phyloP scores from a whole-genome alignment of 2,888 invertebrate genomes.

The Drosophila histrio region DNA sequence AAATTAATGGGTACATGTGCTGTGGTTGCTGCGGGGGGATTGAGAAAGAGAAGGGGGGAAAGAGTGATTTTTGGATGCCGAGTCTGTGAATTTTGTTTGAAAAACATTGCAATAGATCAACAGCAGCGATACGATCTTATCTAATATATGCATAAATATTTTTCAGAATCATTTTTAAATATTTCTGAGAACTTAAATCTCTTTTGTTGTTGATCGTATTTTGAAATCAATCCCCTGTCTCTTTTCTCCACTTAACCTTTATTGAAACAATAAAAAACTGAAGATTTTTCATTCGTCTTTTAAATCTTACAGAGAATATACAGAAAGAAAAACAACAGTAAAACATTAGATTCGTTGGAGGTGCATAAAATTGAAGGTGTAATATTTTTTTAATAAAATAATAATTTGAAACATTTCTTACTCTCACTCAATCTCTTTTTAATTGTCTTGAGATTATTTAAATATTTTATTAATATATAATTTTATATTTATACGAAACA shows the following conservation, averaged over 20 bases:
- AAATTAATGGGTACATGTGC: slow-evolving; percentile 57
- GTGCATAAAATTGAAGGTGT: too few species aligned
- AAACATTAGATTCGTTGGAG: too few species aligned
- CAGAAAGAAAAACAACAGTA: too few species aligned
- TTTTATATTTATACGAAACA: too few species aligned
- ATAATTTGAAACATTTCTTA: too few species aligned
- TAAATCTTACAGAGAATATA: too few species aligned
- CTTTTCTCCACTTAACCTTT: neutral
- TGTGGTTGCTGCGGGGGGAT: neutral
- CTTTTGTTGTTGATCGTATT: neutral
- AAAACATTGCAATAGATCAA: slow-evolving; percentile 15
- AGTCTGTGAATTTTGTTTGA: neutral
- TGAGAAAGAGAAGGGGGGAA: too few species aligned
- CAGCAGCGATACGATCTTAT: slow-evolving; percentile 7
- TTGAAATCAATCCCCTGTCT: neutral
- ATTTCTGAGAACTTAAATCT: neutral
- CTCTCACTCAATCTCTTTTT: too few species aligned
- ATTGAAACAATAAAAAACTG: neutral
- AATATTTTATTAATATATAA: too few species aligned
- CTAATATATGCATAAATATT: slow-evolving; percentile 2
- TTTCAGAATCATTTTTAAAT: neutral
- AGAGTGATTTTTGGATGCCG: neutral
- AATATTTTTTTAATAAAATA: too few species aligned
- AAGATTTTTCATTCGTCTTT: neutral
- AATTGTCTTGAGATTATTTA: too few species aligned